These are phyloP conservation scores for Sialis fuliginosa DNA, from an alignment of 2,888 invertebrate species.

Conservation along the genomic window DNA sequence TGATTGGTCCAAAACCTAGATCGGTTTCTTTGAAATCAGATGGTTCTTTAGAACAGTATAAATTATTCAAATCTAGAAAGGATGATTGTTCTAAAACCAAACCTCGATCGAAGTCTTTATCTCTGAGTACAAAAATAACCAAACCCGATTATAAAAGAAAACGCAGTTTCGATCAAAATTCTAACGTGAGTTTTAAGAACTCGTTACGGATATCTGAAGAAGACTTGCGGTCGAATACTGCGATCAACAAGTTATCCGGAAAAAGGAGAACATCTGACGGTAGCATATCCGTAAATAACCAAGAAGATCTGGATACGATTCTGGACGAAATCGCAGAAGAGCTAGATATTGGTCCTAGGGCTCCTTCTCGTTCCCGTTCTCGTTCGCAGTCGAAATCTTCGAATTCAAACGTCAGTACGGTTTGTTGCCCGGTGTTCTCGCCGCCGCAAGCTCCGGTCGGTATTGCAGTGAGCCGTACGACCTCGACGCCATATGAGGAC, in stretches of 20 bases:
- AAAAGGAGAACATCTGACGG: not conserved
- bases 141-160: not conserved
- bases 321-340: not conserved
- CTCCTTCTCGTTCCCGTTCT: not conserved
- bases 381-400: not conserved
- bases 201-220: not conserved
- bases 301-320: not conserved
- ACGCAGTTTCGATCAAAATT: not conserved
- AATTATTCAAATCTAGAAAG: too few relatives aligned
- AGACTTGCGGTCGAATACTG: not conserved
- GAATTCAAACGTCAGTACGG: not conserved
- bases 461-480: not conserved
- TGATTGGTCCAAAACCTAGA: conserved; percentile 3
- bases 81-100: not conserved
- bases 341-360: not conserved
- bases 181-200: not conserved
- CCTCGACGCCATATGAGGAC: not conserved
- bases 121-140: not conserved
- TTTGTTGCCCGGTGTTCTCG: not conserved
- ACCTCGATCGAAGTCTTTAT: not conserved
- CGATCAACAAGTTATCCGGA: not conserved
- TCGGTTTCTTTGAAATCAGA: not conserved
- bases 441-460: not conserved
- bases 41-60: not conserved
- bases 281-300: not conserved